Conservation (phyloP, 2,113 vertebrate species). For the Willisornis vidua region DNA sequence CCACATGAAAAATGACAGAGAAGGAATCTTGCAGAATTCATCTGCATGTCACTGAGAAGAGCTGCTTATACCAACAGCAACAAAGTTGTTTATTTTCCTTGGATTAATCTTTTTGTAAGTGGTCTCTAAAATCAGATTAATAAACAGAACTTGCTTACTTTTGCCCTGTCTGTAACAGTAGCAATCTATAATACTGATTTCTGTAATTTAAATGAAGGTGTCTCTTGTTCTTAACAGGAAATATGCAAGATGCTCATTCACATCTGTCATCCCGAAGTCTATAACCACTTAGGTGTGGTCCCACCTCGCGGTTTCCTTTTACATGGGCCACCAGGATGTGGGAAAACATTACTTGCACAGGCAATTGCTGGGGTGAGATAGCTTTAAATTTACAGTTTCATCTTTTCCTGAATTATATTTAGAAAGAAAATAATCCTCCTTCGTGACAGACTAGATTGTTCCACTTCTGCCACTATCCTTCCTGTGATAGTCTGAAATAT, state of each 20-base stretch:
- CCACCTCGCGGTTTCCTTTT: constrained; percentile 92
- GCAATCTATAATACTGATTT: background rate
- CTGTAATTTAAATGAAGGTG: background rate
- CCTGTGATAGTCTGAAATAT: background rate
- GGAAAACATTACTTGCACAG: constrained; percentile 93
- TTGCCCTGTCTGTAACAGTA: background rate
- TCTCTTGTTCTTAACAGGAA: constrained; percentile 76
- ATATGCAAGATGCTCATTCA: constrained; percentile 94
- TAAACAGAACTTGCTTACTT: background rate
- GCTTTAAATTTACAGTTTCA: background rate
- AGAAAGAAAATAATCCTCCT: background rate
- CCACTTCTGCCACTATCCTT: background rate
- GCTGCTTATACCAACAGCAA: background rate
- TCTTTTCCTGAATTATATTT: background rate
- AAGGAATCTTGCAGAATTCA: background rate
- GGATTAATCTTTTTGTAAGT: background rate
- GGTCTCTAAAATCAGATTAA: background rate
- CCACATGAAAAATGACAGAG: background rate
- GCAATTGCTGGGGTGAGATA: constrained; percentile 92
- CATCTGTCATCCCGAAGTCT: constrained; percentile 91
- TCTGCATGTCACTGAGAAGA: background rate
- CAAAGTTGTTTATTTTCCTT: background rate
- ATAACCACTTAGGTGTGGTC: constrained; percentile 87
- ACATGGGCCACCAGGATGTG: constrained; percentile 94
- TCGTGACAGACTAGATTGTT: background rate